Conservation (phyloP, 2,113 vertebrate genomes). For the Andinoacara biseriatus region DNA sequence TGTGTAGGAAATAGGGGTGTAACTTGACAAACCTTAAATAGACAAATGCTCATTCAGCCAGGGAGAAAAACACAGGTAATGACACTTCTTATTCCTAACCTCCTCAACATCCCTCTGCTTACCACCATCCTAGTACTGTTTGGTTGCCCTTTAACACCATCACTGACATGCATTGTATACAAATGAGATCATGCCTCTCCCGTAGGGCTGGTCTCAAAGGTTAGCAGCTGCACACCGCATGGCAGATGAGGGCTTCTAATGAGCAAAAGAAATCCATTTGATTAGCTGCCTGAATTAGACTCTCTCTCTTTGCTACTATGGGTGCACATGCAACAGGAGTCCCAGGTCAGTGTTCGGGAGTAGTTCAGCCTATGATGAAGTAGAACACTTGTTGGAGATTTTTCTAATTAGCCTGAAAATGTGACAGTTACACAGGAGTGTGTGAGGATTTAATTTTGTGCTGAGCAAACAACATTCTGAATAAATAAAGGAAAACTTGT, state of each 20-base stretch:
- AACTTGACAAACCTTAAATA: too few relatives aligned
- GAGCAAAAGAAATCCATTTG: constrained; percentile 48
- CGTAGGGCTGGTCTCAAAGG: constrained; percentile 55
- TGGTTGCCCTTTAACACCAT: constrained; percentile 53
- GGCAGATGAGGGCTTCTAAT: constrained; percentile 60
- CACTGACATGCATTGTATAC: constrained; percentile 53
- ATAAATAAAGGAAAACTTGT: too few relatives aligned
- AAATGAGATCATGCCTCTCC: constrained; percentile 53
- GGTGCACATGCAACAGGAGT: background rate
- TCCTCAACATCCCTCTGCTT: background rate
- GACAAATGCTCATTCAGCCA: background rate
- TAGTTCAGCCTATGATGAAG: background rate
- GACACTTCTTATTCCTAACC: constrained; percentile 7
- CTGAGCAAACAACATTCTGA: too few relatives aligned
- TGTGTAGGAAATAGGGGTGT: too few relatives aligned
- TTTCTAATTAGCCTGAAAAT: constrained; percentile 9
- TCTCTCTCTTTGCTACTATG: background rate
- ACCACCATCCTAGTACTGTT: constrained; percentile 26
- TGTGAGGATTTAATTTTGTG: too few relatives aligned
- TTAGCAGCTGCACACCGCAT: constrained; percentile 55
- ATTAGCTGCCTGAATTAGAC: constrained; percentile 41
- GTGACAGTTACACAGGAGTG: too few relatives aligned
- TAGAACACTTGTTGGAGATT: constrained; percentile 2
- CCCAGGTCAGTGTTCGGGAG: background rate
- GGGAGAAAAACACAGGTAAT: constrained; percentile 33